Percentiles rank a stretch among this genome's conserved stretches.
Evolutionary conservation across 2,888 invertebrate species (phyloP).

Genomic region (Beris morrisii): DNA sequence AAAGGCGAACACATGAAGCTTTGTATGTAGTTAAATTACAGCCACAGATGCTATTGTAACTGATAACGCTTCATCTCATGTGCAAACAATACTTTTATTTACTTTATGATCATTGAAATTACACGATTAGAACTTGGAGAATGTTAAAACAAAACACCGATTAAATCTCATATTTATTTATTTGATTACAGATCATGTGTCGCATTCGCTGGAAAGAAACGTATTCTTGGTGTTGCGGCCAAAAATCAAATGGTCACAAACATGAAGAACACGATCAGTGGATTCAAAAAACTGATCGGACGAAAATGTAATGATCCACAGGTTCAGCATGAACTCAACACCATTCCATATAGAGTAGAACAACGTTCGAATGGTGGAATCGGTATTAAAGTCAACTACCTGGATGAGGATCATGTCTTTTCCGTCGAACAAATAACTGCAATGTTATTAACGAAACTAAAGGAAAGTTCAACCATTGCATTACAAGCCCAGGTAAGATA

Average conservation of each 20-base stretch:
- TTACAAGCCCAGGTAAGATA: conserved; percentile 72
- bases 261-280: conserved; percentile 93
- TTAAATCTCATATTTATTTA: conserved; percentile 3
- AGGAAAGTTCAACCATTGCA: conserved; percentile 83
- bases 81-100: too few relatives aligned
- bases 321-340: conserved; percentile 79
- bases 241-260: conserved; percentile 97
- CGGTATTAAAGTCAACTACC: conserved; percentile 86
- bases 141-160: background rate
- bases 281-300: conserved; percentile 91
- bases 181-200: conserved; percentile 81
- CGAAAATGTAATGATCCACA: conserved; percentile 86
- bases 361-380: conserved; percentile 77
- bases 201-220: conserved; percentile 89
- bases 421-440: conserved; percentile 93
- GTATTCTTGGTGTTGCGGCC: conserved; percentile 94
- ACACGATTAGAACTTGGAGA: background rate
- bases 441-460: conserved; percentile 96
- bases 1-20: too few relatives aligned
- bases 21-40: too few relatives aligned
- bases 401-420: conserved; percentile 82
- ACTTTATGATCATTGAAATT: too few relatives aligned
- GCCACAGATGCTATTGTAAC: too few relatives aligned
- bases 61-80: too few relatives aligned
- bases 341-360: conserved; percentile 78